A percentile compares a stretch with the other conserved stretches of the same genome.
Conservation (phyloP, 2,797 vertebrate species). For the Balearica regulorum region DNA sequence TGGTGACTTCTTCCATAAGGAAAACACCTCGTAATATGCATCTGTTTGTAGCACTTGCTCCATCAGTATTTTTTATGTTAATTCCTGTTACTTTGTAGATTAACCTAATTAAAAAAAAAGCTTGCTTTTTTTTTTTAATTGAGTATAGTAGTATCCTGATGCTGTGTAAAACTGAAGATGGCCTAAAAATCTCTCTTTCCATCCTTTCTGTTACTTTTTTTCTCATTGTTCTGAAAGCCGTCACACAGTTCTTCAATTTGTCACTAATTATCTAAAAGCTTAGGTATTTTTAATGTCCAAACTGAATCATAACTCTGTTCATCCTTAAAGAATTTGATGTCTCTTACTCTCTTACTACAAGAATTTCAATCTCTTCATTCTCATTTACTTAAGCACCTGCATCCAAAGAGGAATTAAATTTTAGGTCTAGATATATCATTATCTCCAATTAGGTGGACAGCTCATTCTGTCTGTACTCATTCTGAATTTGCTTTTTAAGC, state of each 20-base stretch:
- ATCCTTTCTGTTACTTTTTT: not conserved
- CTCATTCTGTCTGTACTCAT: not conserved
- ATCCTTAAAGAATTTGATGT: not conserved
- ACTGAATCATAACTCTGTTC: not conserved
- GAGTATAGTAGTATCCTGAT: not conserved
- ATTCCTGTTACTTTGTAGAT: not conserved
- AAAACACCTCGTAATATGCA: not conserved
- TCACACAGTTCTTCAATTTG: not conserved
- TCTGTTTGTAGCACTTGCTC: not conserved
- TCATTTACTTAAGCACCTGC: not conserved
- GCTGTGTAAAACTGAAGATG: not conserved
- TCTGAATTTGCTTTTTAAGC: not conserved
- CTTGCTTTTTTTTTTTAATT: too few relatives aligned
- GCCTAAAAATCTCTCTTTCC: not conserved
- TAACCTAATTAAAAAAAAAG: not conserved
- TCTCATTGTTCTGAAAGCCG: not conserved
- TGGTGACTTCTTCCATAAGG: not conserved
- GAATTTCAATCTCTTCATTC: not conserved
- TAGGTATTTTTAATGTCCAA: not conserved
- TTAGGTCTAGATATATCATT: not conserved
- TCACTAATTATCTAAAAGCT: not conserved
- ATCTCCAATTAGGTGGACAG: not conserved
- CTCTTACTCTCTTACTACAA: not conserved
- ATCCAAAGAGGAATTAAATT: not conserved
- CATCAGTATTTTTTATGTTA: not conserved